Base-by-base conservation (phyloP, 1,140 invertebrate genomes). In the Drosophila ogumai region DNA sequence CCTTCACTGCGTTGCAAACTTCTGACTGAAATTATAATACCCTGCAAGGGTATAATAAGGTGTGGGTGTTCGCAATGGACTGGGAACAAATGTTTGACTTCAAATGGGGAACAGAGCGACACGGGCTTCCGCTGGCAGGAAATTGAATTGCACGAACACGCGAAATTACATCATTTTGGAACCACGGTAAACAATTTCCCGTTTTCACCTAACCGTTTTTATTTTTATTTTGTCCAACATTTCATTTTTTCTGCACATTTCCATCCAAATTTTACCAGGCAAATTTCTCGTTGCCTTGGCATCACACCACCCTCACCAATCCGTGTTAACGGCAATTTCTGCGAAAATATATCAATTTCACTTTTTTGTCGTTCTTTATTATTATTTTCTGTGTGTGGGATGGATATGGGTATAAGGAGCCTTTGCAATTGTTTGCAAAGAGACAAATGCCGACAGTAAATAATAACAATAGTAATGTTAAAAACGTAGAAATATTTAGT, bases 71-170 rank as follows among this genome's bases (percentile, higher is more conserved):
- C 44, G 32, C n/a, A 22, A 32, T 55, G 50, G 67, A 44, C 61
- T 60, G 59, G 69, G 43, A 40, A 57, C 38, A 58, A 73, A 79
- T 82, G 71, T 82, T 82, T 75, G 76, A 75, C 65, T 84, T 76
- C 50, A 84, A 82, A 80, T 81, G 82, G 56, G 65, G 73, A 84
- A 59, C 40, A 81, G 80, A 81, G 95, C 93, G 95, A 95, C 19
- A 72, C 91, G 93, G 93, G 95, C 81, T 91, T 91, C 90, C 90
- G 88, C 56, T 79, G 73, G 77, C 88, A 91, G 88, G 87, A 91
- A 91, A 91, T 91, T 91, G 88, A 91, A 91, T 91, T 91, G 88
- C 82, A 84, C 82, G 82, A 91, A 77, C 88, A 91, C 87, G 88
- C 88, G 88, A 91, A 91, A 91, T 91, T 91, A 91, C 87, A 91